A percentile compares a stretch with the other conserved stretches of the same genome.
Evolutionary conservation across 2,888 invertebrate species (phyloP).

Genomic region (Amphipoea lucens): DNA sequence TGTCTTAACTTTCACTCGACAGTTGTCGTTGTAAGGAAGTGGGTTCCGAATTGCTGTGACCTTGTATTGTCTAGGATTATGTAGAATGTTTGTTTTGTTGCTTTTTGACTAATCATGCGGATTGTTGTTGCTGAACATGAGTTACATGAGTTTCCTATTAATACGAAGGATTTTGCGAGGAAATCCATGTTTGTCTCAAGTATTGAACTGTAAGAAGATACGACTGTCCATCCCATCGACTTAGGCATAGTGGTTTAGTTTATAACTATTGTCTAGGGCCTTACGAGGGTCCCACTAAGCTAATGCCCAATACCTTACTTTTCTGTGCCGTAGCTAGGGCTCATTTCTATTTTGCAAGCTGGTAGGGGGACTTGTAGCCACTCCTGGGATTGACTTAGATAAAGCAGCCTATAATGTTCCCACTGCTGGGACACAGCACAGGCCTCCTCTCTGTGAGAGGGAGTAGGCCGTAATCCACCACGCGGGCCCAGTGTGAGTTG

Average conservation of each 20-base stretch:
- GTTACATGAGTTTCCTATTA: neutral
- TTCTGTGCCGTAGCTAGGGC: too few species aligned
- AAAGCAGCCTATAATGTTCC: too few species aligned
- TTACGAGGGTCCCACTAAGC: too few species aligned
- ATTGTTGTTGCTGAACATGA: neutral
- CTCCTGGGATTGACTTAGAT: too few species aligned
- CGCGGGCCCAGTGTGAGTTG: too few species aligned
- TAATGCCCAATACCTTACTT: too few species aligned
- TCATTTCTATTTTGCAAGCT: too few species aligned
- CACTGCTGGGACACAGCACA: too few species aligned
- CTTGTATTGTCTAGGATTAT: constrained; percentile 37
- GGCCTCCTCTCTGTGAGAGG: too few species aligned
- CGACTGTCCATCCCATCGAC: neutral
- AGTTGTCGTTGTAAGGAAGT: constrained; percentile 51
- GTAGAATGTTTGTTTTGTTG: constrained; percentile 25
- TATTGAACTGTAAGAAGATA: neutral
- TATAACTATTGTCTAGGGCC: too few species aligned
- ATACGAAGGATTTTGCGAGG: neutral
- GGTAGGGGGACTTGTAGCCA: too few species aligned
- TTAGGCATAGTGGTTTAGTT: neutral
- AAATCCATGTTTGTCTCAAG: neutral
- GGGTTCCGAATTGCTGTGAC: constrained; percentile 28
- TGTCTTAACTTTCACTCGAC: constrained; percentile 54
- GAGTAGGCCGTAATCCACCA: too few species aligned
- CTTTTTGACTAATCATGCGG: constrained; percentile 10